Base-by-base conservation (phyloP, 2,888 invertebrate genomes). In the Mayetiola destructor region DNA sequence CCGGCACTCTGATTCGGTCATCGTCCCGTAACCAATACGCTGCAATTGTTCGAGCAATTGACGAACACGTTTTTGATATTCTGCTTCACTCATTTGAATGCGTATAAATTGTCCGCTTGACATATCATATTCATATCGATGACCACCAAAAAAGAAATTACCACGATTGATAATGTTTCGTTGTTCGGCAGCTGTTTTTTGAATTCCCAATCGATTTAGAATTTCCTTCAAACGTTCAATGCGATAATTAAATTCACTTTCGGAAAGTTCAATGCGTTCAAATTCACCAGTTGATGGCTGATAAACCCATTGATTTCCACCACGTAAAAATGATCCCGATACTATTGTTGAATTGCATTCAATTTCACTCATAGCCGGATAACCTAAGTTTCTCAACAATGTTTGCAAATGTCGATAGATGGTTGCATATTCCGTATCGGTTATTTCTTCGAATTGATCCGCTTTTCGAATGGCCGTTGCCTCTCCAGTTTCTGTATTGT, bases 231-330 rank as follows among this genome's bases (percentile, higher is more conserved):
- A 27, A 23, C 21, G 36, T 35, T 53, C 16, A 8, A 57, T 16
- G 10, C 57, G 20, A 6, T 36, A 29, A 23, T 29, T 36, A 37
- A 48, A 56, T 14, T 56, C 56, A 16, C 14, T 35, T 16, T 53
- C 37, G 14, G 27, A 14, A 12, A 57, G 29, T 52, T 35, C 18
- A 20, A 53, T 36, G 3, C 39, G 36, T 20, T 57, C 37, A 29
- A 53, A 57, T 37, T 36, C 20, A 36, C 57, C 57, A 21, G 32
- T 23, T 8, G 30, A 3, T 16, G 52, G 53, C 29, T 57, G 52
- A 29, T 53, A 57, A 1, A 36, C 35, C 57, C 57, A 57, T 29
- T 57, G 27, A 20, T 32, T 53, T 10, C 53, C 57, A 57, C 57
- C 57, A 20, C 57, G 57, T 27, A 21, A 32, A 37, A 57, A 57